phyloP scores from a whole-genome alignment of 2,888 invertebrate species.

The Rhimphoctona megacephalus region DNA sequence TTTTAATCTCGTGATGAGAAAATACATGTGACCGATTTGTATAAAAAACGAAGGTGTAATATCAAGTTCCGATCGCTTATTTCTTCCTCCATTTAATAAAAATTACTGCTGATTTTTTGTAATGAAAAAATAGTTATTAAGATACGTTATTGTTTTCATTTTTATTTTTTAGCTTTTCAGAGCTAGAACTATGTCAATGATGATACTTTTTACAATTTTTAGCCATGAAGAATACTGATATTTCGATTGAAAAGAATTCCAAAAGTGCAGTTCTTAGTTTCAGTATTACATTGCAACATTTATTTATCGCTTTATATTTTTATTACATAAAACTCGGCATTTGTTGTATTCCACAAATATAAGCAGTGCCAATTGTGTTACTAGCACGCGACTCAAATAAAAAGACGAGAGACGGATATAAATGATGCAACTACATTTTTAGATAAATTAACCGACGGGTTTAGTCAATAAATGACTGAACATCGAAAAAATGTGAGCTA shows the following conservation, averaged over 20 bases:
- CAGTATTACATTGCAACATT: not conserved
- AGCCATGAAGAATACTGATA: too few species aligned
- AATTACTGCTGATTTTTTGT: not conserved
- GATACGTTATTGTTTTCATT: not conserved
- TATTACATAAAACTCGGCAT: not conserved
- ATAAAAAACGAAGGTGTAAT: not conserved
- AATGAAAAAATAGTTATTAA: too few species aligned
- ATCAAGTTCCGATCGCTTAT: not conserved
- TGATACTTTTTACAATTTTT: not conserved
- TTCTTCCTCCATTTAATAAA: not conserved
- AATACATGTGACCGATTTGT: not conserved
- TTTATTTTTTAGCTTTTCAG: not conserved
- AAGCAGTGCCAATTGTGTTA: not conserved
- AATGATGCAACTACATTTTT: not conserved
- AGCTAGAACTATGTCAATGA: not conserved
- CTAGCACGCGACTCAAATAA: not conserved
- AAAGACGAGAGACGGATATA: not conserved
- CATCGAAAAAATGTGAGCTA: not conserved
- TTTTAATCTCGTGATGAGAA: not conserved
- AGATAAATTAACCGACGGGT: not conserved
- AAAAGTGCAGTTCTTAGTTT: not conserved
- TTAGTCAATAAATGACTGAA: not conserved
- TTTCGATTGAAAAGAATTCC: not conserved
- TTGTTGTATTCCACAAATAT: not conserved
- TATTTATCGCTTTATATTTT: not conserved